Percentiles rank a stretch among this genome's conserved stretches.
These are phyloP conservation scores for Dipodomys spectabilis DNA, from an alignment of 2,113 vertebrate species.

Conservation along the genomic window DNA sequence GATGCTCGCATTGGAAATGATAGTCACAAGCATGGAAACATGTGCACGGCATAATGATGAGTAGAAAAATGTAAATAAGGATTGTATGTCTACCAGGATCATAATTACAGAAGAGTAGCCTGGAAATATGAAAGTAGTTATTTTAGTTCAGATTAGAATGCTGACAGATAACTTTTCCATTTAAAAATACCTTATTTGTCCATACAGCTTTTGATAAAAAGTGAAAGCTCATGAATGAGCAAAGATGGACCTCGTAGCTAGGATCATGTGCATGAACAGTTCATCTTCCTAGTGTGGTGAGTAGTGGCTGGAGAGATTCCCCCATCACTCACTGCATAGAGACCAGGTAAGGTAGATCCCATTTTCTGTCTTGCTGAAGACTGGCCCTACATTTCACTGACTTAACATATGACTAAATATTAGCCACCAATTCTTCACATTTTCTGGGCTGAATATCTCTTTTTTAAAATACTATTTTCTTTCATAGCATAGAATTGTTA, in stretches of 20 bases:
- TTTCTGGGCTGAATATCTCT: constrained; percentile 13
- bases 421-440: constrained; percentile 9
- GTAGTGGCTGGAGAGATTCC: neutral
- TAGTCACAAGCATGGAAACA: constrained; percentile 21
- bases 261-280: neutral
- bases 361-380: neutral
- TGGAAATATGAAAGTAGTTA: constrained; percentile 22
- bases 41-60: neutral
- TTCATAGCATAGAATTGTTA: neutral
- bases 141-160: constrained; percentile 29
- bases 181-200: neutral
- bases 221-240: constrained; percentile 18
- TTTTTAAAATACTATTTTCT: constrained; percentile 38
- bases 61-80: neutral
- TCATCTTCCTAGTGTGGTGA: neutral
- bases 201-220: neutral
- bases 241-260: constrained; percentile 10
- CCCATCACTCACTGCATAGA: neutral
- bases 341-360: neutral
- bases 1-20: neutral
- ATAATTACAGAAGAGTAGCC: neutral
- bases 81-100: neutral
- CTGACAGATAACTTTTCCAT: neutral
- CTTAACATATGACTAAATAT: constrained; percentile 33
- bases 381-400: constrained; percentile 30